Conservation (phyloP, 1,140 invertebrate genomes). For the Hylaeus anthracinus region DNA sequence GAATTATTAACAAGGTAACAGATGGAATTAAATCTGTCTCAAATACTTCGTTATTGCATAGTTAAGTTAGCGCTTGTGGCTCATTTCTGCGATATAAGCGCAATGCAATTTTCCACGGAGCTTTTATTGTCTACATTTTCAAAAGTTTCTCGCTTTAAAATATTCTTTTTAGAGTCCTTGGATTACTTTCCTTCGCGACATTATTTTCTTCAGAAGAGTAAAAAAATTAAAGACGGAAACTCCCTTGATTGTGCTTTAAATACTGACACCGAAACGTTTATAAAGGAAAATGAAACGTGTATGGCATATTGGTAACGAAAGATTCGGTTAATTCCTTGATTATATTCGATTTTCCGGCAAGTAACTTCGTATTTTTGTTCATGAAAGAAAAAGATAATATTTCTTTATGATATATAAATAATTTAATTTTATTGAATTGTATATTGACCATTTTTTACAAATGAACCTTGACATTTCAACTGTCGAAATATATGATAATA, state of each 20-base stretch:
- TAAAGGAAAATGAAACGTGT: neutral
- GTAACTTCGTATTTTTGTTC: too few species aligned
- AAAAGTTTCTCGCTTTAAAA: neutral
- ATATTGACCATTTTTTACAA: too few species aligned
- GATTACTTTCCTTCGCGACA: neutral
- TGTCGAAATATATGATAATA: too few species aligned
- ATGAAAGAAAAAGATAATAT: too few species aligned
- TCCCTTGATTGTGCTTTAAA: neutral
- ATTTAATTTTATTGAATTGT: too few species aligned
- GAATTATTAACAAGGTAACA: conserved; percentile 52
- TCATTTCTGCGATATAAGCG: too few species aligned
- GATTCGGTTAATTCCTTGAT: neutral
- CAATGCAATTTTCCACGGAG: neutral
- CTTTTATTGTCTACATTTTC: neutral
- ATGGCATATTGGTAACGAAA: neutral
- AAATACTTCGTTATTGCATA: conserved; percentile 13
- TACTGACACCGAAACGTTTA: neutral
- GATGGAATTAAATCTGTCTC: conserved; percentile 53
- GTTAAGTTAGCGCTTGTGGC: neutral
- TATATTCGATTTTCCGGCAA: too few species aligned
- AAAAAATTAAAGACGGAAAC: neutral
- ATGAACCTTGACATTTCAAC: too few species aligned
- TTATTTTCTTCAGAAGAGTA: neutral
- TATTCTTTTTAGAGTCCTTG: neutral
- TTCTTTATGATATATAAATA: too few species aligned